These are phyloP conservation scores for Drosophila borborema DNA, from an alignment of 2,888 invertebrate species.

Conservation along the genomic window DNA sequence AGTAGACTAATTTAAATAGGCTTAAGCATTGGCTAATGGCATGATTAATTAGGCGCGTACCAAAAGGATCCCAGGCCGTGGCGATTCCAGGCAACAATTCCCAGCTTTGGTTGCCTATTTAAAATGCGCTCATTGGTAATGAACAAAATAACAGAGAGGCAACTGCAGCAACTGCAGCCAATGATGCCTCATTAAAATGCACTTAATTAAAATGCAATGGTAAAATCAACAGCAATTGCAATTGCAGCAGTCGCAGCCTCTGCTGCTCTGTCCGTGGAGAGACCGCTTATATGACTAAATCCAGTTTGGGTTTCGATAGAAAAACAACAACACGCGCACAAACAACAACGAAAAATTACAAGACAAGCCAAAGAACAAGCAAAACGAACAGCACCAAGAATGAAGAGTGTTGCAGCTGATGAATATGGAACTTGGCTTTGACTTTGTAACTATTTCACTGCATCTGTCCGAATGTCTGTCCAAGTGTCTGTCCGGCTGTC, in stretches of 20 bases:
- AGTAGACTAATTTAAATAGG: slow-evolving; percentile 65
- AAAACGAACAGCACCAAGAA: slow-evolving; percentile 72
- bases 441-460: slow-evolving; percentile 75
- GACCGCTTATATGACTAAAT: slow-evolving; percentile 67
- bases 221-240: slow-evolving; percentile 69
- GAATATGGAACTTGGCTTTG: slow-evolving; percentile 84
- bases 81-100: slow-evolving; percentile 29
- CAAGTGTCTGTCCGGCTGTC: not conserved
- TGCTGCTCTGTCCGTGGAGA: slow-evolving; percentile 47
- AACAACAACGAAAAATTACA: slow-evolving; percentile 74
- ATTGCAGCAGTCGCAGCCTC: slow-evolving; percentile 21
- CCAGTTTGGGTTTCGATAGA: slow-evolving; percentile 80
- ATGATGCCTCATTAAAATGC: slow-evolving; percentile 77
- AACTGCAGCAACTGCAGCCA: slow-evolving; percentile 28
- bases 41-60: slow-evolving; percentile 44
- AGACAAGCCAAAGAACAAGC: slow-evolving; percentile 72
- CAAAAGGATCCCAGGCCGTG: slow-evolving; percentile 9
- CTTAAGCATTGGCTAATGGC: slow-evolving; percentile 52
- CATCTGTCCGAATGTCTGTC: slow-evolving; percentile 28
- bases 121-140: slow-evolving; percentile 66
- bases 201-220: slow-evolving; percentile 80
- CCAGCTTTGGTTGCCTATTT: slow-evolving; percentile 55
- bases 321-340: slow-evolving; percentile 57
- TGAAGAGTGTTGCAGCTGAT: slow-evolving; percentile 82
- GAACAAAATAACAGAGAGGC: slow-evolving; percentile 44